phyloP scores from a whole-genome alignment of 2,797 vertebrate species.

The Strix occidentalis region DNA sequence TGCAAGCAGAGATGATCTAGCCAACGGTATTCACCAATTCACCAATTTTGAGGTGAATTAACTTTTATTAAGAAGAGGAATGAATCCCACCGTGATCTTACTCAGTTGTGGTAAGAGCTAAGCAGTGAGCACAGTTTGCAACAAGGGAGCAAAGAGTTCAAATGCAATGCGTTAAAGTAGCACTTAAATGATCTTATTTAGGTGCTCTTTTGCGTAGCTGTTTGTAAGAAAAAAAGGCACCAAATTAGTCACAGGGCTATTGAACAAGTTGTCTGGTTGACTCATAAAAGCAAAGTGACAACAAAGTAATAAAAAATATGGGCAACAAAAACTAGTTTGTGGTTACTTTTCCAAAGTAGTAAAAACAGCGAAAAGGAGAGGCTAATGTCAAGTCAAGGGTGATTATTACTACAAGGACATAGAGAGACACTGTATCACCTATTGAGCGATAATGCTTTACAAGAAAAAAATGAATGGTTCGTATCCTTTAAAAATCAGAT shows the following conservation, averaged over 20 bases:
- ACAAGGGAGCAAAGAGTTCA: background rate
- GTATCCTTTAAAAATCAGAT: background rate
- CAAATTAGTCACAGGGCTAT: constrained; percentile 37
- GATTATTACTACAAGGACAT: background rate
- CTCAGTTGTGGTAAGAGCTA: constrained; percentile 14
- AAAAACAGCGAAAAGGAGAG: constrained; percentile 9
- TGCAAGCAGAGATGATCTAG: background rate
- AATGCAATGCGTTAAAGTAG: background rate
- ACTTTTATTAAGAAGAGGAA: background rate
- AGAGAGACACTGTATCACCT: background rate
- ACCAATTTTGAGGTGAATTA: background rate
- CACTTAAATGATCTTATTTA: background rate
- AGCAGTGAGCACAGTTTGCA: background rate
- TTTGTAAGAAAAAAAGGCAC: background rate
- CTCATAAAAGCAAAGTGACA: constrained; percentile 63
- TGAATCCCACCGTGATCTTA: background rate
- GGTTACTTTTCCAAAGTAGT: constrained; percentile 45
- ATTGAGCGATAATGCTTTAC: background rate
- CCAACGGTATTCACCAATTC: background rate
- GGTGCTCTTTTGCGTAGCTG: background rate
- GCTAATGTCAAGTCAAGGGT: background rate
- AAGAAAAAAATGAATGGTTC: background rate
- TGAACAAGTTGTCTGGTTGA: constrained; percentile 58
- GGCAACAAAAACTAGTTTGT: background rate
- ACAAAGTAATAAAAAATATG: background rate